Evolutionary conservation across 1,140 invertebrate species (phyloP).

Genomic region (Harlomillsia oculata): DNA sequence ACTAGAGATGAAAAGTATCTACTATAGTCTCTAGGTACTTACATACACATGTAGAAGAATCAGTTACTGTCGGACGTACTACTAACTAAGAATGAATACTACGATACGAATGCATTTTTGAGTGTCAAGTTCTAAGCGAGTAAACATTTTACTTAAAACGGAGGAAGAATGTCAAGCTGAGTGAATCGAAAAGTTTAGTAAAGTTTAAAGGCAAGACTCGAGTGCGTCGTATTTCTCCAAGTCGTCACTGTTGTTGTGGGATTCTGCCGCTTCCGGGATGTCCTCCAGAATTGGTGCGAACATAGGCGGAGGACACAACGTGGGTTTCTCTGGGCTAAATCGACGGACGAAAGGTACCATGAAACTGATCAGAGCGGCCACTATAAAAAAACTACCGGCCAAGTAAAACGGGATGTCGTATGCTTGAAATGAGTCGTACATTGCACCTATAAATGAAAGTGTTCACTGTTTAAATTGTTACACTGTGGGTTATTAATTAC

Average conservation of each 20-base stretch:
- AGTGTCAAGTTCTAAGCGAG: no score
- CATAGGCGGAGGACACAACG: conserved; percentile 61
- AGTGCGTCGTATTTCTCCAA: conserved; percentile 23
- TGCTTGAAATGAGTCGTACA: conserved; percentile 74
- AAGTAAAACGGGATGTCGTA: conserved; percentile 86
- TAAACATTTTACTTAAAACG: no score
- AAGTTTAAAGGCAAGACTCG: conserved; percentile 22
- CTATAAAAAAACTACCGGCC: conserved; percentile 75
- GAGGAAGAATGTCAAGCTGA: no score
- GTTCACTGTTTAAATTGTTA: neutral
- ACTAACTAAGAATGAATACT: no score
- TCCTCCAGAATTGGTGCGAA: conserved; percentile 72
- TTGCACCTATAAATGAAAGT: conserved; percentile 56
- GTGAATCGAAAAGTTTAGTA: no score
- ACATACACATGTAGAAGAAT: no score
- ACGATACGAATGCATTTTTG: no score
- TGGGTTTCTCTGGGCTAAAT: conserved; percentile 47
- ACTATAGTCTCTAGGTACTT: no score
- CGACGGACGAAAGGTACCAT: conserved; percentile 65
- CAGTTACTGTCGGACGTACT: no score
- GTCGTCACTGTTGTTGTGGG: conserved; percentile 8
- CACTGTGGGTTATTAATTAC: neutral
- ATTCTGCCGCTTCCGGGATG: conserved; percentile 48
- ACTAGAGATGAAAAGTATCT: no score
- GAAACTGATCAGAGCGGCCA: conserved; percentile 75